Conservation (phyloP, 2,888 invertebrate species). For the Volucella bombylans region DNA sequence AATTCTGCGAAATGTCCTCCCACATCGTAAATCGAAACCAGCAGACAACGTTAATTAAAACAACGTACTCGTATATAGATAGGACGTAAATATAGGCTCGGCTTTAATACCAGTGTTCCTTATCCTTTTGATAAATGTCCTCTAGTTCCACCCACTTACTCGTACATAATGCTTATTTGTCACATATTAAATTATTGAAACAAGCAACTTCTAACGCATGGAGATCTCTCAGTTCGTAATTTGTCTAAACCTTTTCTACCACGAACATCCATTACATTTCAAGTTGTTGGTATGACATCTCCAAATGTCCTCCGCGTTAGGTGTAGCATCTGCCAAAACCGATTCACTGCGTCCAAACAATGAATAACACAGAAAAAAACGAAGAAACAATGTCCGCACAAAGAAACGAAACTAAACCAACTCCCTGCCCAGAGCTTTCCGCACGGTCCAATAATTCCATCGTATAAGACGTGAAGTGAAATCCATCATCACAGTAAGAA, state of each 20-base stretch:
- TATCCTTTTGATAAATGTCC: too few species aligned
- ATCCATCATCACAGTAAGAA: constrained; percentile 9
- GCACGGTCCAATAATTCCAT: constrained; percentile 34
- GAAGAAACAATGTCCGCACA: background rate
- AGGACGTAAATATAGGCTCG: too few species aligned
- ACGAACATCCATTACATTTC: background rate
- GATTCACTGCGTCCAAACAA: constrained; percentile 20
- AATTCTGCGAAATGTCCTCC: too few species aligned
- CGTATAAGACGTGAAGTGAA: constrained; percentile 16
- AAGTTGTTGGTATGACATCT: constrained; percentile 1
- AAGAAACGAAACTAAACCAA: constrained; percentile 17
- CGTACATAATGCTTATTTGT: too few species aligned
- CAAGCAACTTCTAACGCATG: too few species aligned
- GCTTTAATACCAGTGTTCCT: too few species aligned
- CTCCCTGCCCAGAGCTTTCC: constrained; percentile 12
- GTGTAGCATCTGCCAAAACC: constrained; percentile 13
- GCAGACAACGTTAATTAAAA: too few species aligned
- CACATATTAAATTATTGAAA: too few species aligned
- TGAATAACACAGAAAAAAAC: background rate
- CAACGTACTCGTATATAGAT: too few species aligned
- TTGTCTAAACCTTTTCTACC: background rate
- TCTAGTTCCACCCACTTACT: too few species aligned
- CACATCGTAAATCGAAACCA: too few species aligned
- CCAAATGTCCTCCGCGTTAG: background rate
- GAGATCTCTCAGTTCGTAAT: too few species aligned